Percentiles rank a stretch among this genome's conserved stretches.
Conservation (phyloP, 2,888 invertebrate species). For the Ichneumon xanthorius region DNA sequence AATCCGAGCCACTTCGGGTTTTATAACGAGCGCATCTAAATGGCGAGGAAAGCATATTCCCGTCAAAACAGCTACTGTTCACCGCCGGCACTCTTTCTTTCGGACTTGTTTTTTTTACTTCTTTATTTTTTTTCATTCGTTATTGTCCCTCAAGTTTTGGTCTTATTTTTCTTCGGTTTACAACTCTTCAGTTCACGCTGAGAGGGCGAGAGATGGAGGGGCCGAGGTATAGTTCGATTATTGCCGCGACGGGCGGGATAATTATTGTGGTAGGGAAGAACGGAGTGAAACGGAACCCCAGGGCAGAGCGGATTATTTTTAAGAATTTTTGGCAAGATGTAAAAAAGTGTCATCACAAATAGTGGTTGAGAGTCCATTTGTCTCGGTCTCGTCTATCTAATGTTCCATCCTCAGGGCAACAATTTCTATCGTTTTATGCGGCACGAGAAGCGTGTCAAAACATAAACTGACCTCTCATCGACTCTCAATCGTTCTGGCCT, state of each 20-base stretch:
- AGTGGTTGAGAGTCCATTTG: not conserved
- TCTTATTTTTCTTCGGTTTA: constrained; percentile 27
- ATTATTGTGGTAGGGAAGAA: constrained; percentile 25
- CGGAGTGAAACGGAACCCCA: not conserved
- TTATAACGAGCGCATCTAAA: constrained; percentile 82
- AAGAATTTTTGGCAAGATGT: not conserved
- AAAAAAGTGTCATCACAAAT: not conserved
- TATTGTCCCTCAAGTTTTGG: constrained; percentile 4
- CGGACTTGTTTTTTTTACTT: constrained; percentile 26
- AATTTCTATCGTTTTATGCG: constrained; percentile 3
- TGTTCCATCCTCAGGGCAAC: constrained; percentile 13
- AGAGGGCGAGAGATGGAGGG: constrained; percentile 18
- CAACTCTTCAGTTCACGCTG: constrained; percentile 25
- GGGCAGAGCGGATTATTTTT: not conserved
- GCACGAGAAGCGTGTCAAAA: constrained; percentile 21
- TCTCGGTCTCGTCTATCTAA: not conserved
- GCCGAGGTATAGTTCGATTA: constrained; percentile 38
- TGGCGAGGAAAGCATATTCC: constrained; percentile 81
- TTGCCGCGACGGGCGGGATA: constrained; percentile 53
- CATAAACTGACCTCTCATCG: constrained; percentile 39
- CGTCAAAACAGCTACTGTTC: constrained; percentile 79
- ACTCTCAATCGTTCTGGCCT: not conserved
- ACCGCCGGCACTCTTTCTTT: constrained; percentile 44
- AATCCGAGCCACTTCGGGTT: constrained; percentile 77
- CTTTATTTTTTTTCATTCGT: constrained; percentile 21